Evolutionary conservation across 2,888 invertebrate species (phyloP).

Genomic region (Synergus gifuensis): DNA sequence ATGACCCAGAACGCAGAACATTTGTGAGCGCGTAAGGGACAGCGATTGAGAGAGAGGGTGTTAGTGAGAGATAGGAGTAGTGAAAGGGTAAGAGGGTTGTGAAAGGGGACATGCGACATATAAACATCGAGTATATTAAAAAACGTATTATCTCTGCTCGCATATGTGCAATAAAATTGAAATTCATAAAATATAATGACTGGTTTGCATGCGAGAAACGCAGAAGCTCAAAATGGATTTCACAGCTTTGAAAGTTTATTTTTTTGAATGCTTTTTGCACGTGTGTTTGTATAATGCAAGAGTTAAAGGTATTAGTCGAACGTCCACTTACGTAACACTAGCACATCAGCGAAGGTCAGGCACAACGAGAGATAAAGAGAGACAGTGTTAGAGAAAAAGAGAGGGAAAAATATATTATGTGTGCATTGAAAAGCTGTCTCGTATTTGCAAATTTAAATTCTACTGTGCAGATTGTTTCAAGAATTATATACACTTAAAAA

Average conservation of each 20-base stretch:
- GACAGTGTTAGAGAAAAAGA: neutral
- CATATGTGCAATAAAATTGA: constrained; percentile 25
- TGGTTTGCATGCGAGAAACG: neutral
- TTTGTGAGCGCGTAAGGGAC: too few relatives aligned
- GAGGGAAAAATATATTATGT: neutral
- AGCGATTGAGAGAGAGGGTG: constrained; percentile 42
- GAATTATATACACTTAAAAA: too few relatives aligned
- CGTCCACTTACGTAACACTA: neutral
- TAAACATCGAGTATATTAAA: constrained; percentile 70
- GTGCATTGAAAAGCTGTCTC: neutral
- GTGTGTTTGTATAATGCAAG: neutral
- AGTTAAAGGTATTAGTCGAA: neutral
- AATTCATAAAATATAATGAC: neutral
- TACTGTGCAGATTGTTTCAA: too few relatives aligned
- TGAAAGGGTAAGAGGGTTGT: constrained; percentile 63
- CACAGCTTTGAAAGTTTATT: too few relatives aligned
- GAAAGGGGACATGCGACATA: constrained; percentile 74
- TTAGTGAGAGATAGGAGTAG: constrained; percentile 48
- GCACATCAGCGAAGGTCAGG: neutral
- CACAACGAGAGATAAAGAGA: neutral
- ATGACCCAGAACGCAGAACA: too few relatives aligned
- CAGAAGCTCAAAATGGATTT: neutral
- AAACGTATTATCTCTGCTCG: constrained; percentile 53
- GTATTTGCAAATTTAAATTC: neutral
- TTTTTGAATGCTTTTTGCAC: neutral